Percentiles rank a stretch among this genome's conserved stretches.
Conservation (phyloP, 1,140 invertebrate species). For the Drosophila nasuta region DNA sequence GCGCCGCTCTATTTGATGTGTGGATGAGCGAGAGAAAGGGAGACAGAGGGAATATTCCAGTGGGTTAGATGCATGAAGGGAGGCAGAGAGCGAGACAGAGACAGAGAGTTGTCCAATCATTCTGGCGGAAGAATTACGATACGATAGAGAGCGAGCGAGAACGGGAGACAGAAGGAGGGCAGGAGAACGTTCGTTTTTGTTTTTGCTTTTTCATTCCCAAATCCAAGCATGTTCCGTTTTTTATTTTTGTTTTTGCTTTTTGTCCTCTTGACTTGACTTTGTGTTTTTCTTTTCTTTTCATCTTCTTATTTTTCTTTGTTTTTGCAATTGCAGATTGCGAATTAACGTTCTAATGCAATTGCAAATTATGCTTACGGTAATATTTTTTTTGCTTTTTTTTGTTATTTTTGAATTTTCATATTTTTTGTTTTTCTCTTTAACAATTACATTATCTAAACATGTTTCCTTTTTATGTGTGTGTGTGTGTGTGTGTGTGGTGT, state of each 20-base stretch:
- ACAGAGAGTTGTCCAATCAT: not conserved
- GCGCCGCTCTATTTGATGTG: not conserved
- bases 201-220: no score
- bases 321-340: conserved; percentile 19
- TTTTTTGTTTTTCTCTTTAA: conserved; percentile 35
- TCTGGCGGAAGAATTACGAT: not conserved
- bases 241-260: not conserved
- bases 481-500: conserved; percentile 1
- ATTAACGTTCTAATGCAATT: conserved; percentile 12
- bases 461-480: conserved; percentile 25
- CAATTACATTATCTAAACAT: conserved; percentile 50
- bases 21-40: not conserved
- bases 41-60: not conserved
- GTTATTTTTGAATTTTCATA: conserved; percentile 1
- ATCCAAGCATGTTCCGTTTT: not conserved
- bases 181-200: not conserved
- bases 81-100: not conserved
- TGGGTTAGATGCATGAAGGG: not conserved
- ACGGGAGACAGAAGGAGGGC: not conserved
- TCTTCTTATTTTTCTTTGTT: not conserved
- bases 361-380: conserved; percentile 26
- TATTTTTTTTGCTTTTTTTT: conserved; percentile 11
- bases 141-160: not conserved
- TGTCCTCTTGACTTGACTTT: not conserved
- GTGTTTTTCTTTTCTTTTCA: conserved; percentile 7